Conservation (phyloP, 2,888 invertebrate genomes). For the Hypsopygia costalis region DNA sequence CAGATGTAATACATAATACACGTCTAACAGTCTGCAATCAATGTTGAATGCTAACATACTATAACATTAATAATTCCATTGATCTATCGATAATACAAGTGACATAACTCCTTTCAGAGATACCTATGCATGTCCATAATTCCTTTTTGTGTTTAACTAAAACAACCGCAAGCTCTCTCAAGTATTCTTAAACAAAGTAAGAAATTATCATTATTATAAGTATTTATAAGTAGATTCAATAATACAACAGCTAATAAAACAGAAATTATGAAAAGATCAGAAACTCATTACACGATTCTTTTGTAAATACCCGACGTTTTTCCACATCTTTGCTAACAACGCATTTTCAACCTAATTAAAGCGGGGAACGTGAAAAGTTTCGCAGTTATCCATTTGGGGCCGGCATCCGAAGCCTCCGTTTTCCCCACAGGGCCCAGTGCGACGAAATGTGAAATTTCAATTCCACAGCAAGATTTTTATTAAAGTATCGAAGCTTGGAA, state of each 20-base stretch:
- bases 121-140: too few relatives aligned
- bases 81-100: too few relatives aligned
- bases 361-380: conserved; percentile 30
- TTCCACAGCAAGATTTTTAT: conserved; percentile 60
- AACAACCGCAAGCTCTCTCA: too few relatives aligned
- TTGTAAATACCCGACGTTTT: conserved; percentile 19
- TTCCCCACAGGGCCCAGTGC: conserved; percentile 34
- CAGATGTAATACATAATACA: too few relatives aligned
- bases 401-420: conserved; percentile 23
- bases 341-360: conserved; percentile 46
- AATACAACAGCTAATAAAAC: conserved; percentile 1
- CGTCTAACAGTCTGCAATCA: too few relatives aligned
- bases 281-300: conserved; percentile 9
- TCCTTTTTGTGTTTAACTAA: too few relatives aligned
- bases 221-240: neutral
- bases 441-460: conserved; percentile 65
- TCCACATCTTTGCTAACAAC: conserved; percentile 19
- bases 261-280: conserved; percentile 4
- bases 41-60: too few relatives aligned
- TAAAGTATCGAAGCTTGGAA: conserved; percentile 53
- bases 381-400: conserved; percentile 40
- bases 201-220: neutral
- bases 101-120: too few relatives aligned
- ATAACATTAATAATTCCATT: too few relatives aligned
- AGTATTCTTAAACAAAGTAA: neutral